A percentile compares a stretch with the other conserved stretches of the same genome.
Evolutionary conservation across 1,140 invertebrate species (phyloP).

Genomic region (Pseudomyrmex pallidus): DNA sequence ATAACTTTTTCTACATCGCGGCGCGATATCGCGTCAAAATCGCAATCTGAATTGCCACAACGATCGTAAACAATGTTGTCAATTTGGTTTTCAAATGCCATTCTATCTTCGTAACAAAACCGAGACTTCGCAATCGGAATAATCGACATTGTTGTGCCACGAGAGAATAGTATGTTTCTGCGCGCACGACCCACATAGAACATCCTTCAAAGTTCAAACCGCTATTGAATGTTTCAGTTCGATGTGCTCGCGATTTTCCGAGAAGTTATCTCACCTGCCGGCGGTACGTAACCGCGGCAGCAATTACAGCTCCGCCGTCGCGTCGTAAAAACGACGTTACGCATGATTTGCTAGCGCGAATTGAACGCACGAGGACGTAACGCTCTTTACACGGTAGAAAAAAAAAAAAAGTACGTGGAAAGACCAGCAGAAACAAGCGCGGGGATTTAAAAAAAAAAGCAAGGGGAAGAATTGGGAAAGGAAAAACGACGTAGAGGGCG

Average conservation of each 20-base stretch:
- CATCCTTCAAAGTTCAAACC: conserved; percentile 1
- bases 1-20: too few species aligned
- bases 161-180: conserved; percentile 13
- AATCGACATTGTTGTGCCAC: conserved; percentile 31
- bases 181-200: neutral
- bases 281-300: neutral
- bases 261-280: neutral
- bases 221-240: neutral
- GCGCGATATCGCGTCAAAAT: too few species aligned
- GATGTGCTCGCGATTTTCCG: neutral
- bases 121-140: conserved; percentile 21
- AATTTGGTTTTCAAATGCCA: conserved; percentile 17
- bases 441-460: neutral
- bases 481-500: neutral
- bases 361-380: neutral
- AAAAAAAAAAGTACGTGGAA: conserved; percentile 19
- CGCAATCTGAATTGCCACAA: neutral
- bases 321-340: neutral
- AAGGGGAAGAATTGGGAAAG: neutral
- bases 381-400: too few species aligned
- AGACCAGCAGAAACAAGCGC: neutral
- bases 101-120: neutral
- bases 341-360: conserved; percentile 15
- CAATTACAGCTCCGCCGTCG: neutral
- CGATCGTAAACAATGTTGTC: neutral